Evolutionary conservation across 1,140 invertebrate species (phyloP).

Genomic region (Calliopsis andreniformis): DNA sequence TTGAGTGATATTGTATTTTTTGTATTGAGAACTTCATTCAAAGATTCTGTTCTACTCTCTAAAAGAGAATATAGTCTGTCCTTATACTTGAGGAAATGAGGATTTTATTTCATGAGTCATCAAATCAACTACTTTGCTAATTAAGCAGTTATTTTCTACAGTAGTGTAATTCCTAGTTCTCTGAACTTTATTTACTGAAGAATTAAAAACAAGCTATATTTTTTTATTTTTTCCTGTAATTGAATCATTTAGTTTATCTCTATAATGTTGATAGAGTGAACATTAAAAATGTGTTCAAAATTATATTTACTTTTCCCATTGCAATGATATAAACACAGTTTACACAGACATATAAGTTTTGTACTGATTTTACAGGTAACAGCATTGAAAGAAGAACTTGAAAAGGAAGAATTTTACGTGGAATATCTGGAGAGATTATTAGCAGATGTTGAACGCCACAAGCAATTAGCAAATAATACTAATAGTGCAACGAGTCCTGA

Average conservation of each 20-base stretch:
- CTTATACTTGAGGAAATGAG: slow-evolving; percentile 8
- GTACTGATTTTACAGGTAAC: slow-evolving; percentile 80
- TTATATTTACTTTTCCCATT: slow-evolving; percentile 12
- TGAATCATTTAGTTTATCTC: neutral
- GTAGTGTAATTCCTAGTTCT: neutral
- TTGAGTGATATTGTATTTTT: too few species aligned
- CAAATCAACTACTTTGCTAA: slow-evolving; percentile 33
- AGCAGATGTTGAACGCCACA: slow-evolving; percentile 90
- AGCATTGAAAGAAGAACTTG: slow-evolving; percentile 90
- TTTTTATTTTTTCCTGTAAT: too few species aligned
- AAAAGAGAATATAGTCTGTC: too few species aligned
- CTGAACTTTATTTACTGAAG: neutral
- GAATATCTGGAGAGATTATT: slow-evolving; percentile 92
- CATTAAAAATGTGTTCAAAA: slow-evolving; percentile 1
- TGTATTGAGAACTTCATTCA: too few species aligned
- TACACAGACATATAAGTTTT: neutral
- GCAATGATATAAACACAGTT: neutral
- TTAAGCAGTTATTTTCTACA: slow-evolving; percentile 10
- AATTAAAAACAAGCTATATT: too few species aligned
- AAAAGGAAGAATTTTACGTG: slow-evolving; percentile 94
- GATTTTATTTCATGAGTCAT: slow-evolving; percentile 37
- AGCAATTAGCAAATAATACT: slow-evolving; percentile 76
- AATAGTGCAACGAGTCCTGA: slow-evolving; percentile 42
- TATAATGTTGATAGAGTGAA: neutral
- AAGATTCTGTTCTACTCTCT: too few species aligned